These are phyloP conservation scores for Chelonoidis abingdonii DNA, from an alignment of 2,113 vertebrate genomes.

Conservation along the genomic window DNA sequence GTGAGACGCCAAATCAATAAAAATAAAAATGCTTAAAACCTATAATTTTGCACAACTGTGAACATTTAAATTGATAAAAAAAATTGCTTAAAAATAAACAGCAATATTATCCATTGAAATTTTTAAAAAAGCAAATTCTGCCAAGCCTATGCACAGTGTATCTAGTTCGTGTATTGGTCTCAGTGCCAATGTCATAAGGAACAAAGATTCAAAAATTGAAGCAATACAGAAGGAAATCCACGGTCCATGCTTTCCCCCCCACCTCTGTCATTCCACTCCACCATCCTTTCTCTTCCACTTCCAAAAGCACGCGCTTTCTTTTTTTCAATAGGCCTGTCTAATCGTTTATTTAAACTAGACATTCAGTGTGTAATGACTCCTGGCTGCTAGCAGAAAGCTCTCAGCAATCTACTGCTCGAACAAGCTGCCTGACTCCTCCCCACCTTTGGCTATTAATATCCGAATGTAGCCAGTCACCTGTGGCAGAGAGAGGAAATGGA, in stretches of 20 bases:
- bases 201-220: not conserved
- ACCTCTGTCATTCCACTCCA: fast-evolving
- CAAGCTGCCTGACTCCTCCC: not conserved
- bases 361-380: slow-evolving; percentile 55
- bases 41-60: not conserved
- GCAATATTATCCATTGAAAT: not conserved
- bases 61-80: not conserved
- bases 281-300: not conserved
- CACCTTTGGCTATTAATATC: slow-evolving; percentile 9
- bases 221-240: not conserved
- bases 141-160: not conserved
- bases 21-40: not conserved
- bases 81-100: not conserved
- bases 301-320: not conserved
- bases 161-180: not conserved
- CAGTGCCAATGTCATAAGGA: fast-evolving
- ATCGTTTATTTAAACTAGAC: slow-evolving; percentile 59
- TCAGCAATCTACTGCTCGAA: slow-evolving; percentile 18
- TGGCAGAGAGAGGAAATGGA: slow-evolving; percentile 9
- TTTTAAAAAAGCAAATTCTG: not conserved
- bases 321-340: slow-evolving; percentile 25
- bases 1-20: not conserved
- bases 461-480: not conserved
- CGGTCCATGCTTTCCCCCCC: not conserved
- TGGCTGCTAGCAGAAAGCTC: slow-evolving; percentile 51